phyloP scores from a whole-genome alignment of 2,888 invertebrate genomes.

The Stramonita haemastoma region DNA sequence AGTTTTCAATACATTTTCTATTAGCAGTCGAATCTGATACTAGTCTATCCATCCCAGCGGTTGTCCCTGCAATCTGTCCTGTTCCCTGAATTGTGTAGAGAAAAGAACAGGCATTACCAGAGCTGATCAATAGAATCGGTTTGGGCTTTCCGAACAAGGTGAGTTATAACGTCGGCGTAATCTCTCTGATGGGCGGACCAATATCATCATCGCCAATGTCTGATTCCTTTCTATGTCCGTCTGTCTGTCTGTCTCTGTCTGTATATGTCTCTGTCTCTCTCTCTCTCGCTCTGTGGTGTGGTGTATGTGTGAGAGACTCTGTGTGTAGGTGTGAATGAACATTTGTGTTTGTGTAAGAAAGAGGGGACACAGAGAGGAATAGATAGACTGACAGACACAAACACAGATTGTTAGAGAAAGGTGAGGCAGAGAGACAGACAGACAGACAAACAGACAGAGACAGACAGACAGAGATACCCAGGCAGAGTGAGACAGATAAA shows the following conservation, averaged over 20 bases:
- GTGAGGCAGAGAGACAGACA: background rate
- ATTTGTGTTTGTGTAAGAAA: background rate
- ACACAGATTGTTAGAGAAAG: no score
- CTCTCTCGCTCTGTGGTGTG: background rate
- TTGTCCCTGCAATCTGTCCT: no score
- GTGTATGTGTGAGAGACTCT: no score
- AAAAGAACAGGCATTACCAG: no score
- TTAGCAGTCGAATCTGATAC: no score
- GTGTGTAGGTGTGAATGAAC: background rate
- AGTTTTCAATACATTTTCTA: no score
- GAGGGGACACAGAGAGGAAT: background rate
- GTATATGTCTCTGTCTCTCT: background rate
- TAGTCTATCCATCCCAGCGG: no score
- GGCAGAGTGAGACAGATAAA: background rate
- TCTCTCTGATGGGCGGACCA: no score
- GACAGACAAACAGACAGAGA: constrained; percentile 3
- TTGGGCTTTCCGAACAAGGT: no score
- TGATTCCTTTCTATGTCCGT: background rate
- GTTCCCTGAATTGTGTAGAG: no score
- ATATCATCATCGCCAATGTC: background rate
- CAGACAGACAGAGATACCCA: background rate
- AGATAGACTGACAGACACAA: background rate
- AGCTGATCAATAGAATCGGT: no score
- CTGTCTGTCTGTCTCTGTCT: background rate
- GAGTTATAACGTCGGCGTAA: no score